Conservation (phyloP, 2,888 invertebrate genomes). For the Acronicta alni region DNA sequence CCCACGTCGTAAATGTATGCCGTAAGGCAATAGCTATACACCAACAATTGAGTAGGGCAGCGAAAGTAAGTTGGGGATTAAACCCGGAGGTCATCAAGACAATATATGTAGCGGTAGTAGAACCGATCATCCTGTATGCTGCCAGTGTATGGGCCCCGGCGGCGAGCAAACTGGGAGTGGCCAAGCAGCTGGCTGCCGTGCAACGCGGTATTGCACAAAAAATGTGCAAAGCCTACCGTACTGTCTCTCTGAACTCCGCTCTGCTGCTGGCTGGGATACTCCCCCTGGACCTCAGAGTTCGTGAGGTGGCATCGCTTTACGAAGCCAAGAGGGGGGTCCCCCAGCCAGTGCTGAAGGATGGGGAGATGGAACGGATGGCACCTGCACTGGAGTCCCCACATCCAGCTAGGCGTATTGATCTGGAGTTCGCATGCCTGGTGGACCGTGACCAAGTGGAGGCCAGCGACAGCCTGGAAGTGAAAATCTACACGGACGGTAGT, state of each 20-base stretch:
- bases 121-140: constrained; percentile 4
- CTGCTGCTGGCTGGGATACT: background rate
- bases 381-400: background rate
- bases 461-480: background rate
- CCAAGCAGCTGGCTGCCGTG: background rate
- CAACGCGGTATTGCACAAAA: background rate
- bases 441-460: background rate
- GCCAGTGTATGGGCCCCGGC: constrained; percentile 8
- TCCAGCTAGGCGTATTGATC: background rate
- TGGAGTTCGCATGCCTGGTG: background rate
- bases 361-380: background rate
- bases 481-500: background rate
- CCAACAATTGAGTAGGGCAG: background rate
- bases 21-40: background rate
- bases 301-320: background rate
- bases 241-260: constrained; percentile 2
- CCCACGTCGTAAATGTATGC: background rate
- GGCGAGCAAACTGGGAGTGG: constrained; percentile 1
- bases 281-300: constrained; percentile 1
- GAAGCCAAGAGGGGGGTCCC: no score
- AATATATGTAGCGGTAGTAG: background rate
- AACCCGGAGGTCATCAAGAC: background rate
- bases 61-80: constrained; percentile 6
- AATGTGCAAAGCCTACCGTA: background rate
- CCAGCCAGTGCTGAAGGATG: background rate